Conservation (phyloP, 37 sponge, comb jelly and placozoan genomes). For the Dysidea cf. avara region DNA sequence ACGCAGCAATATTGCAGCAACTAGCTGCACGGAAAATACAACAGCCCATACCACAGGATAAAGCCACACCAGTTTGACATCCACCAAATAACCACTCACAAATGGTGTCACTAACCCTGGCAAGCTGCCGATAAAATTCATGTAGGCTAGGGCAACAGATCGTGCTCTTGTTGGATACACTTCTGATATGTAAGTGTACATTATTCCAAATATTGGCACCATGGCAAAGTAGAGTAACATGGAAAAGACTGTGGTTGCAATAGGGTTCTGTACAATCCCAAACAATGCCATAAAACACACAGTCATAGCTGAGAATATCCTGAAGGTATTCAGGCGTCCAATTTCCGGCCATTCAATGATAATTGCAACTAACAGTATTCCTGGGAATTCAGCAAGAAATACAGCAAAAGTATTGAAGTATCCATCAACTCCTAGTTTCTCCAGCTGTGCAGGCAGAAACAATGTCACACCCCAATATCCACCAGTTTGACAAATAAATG, state of each 20-base stretch:
- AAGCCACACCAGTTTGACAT: constrained; percentile 27
- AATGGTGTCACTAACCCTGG: constrained; percentile 8
- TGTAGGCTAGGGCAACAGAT: constrained; percentile 7
- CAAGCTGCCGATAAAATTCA: background rate
- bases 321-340: constrained; percentile 54
- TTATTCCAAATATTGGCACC: constrained; percentile 28
- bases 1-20: constrained; percentile 33
- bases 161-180: constrained; percentile 50
- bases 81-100: constrained; percentile 29
- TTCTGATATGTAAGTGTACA: constrained; percentile 58
- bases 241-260: constrained; percentile 22
- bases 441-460: constrained; percentile 39
- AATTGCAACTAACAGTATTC: constrained; percentile 51
- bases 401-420: constrained; percentile 46
- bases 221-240: constrained; percentile 52
- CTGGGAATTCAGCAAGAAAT: constrained; percentile 52
- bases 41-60: constrained; percentile 40
- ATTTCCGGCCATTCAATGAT: constrained; percentile 58
- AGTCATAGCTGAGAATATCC: constrained; percentile 19
- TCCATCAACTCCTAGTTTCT: constrained; percentile 5
- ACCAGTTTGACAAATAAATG: background rate
- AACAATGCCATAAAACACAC: constrained; percentile 31
- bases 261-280: constrained; percentile 25
- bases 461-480: constrained; percentile 25
- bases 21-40: constrained; percentile 30